A percentile compares a stretch with the other conserved stretches of the same genome.
phyloP scores from a whole-genome alignment of 2,888 invertebrate species.

The Lasioglossum oenotherae region DNA sequence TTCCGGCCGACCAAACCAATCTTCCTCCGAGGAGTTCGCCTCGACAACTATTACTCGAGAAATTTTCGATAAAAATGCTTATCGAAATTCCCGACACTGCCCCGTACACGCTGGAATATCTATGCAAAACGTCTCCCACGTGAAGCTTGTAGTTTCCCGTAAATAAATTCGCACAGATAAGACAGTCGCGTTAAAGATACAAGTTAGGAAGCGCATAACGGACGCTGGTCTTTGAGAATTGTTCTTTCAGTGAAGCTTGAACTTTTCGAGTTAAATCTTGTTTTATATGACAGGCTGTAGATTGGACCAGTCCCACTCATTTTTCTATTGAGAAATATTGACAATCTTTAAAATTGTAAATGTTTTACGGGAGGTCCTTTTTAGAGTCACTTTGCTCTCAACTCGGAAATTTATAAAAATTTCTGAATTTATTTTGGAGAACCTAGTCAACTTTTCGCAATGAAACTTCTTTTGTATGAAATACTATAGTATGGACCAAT shows the following conservation, averaged over 20 bases:
- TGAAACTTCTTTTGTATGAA: background rate
- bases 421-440: background rate
- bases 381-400: no score
- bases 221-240: background rate
- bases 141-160: background rate
- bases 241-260: background rate
- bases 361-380: background rate
- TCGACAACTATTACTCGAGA: background rate
- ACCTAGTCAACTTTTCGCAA: background rate
- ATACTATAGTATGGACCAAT: background rate
- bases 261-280: background rate
- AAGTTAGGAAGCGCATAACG: background rate
- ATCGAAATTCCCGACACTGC: background rate
- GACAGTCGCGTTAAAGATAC: background rate
- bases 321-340: background rate
- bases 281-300: background rate
- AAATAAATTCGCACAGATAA: background rate
- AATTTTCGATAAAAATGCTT: background rate
- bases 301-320: background rate
- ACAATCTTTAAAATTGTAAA: background rate
- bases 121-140: background rate
- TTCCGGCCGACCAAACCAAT: conserved; percentile 41
- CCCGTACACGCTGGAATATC: background rate
- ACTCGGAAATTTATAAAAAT: no score
- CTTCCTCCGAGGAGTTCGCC: conserved; percentile 27